Evolutionary conservation across 37 sponge, comb jelly and placozoan species (phyloP), one percentile per base, ranked within the genome.

Genomic region (Agelas oroides): DNA sequence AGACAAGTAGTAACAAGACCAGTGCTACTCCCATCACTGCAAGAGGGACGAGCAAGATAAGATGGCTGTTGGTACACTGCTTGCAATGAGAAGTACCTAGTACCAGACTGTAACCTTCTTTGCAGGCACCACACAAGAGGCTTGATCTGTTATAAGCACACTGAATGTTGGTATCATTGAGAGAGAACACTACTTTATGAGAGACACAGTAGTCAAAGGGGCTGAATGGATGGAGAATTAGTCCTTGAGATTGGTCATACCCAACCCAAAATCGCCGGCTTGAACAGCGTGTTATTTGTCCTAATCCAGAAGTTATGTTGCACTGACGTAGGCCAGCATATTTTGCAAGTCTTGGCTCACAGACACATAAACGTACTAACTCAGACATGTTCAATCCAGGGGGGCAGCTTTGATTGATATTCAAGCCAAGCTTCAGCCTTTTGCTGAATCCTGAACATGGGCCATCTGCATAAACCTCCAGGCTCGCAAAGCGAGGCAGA

Each of bases 191-290:
- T 8, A 19, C 19, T 32, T 3, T 67, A 34, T 28, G 33, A 5
- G 19, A 20, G 38, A 63, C 36, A 65, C 79, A 78, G 38, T 59
- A 78, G 23, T 62, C 40, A 24, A 46, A 63, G 1, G 65, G 65
- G 36, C 79, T 63, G 66, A 63, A 33, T 0, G 12, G 17, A 23
- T 37, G 40, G 16, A 65, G 32, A 28, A 71, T 20, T 20, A 79
- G 19, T 15, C 20, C 71, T 24, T 40, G 16, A 18, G 18, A 33
- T 33, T 30, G 30, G 25, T 6, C 34, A 24, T 33, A 19, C 28
- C 76, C 76, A 58, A 76, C 28, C 76, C 76, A 76, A 28, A 31
- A 16, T 25, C 6, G 18, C 20, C 55, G 17, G 33, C n/a, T 79
- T 65, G 33, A 3, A 33, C 27, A 1, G 8, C 27, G 32, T 67